Conservation (phyloP, 2,113 vertebrate species). For the Albula glossodonta region DNA sequence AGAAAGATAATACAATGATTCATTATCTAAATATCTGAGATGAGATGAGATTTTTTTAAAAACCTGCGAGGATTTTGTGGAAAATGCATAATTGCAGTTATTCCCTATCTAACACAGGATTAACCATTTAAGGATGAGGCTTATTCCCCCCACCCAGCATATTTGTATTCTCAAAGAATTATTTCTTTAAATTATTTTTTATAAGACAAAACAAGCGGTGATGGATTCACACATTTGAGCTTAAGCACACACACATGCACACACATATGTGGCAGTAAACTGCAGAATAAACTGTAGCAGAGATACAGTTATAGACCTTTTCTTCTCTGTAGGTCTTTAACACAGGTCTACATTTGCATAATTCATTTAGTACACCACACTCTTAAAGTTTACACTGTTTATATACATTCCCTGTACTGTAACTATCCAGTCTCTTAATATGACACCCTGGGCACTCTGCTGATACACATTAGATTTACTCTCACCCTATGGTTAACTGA, state of each 20-base stretch:
- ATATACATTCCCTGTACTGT: background rate
- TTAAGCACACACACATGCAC: conserved; percentile 2
- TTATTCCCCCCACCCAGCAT: conserved; percentile 72
- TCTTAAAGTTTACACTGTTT: background rate
- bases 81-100: background rate
- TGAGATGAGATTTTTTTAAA: background rate
- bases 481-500: no score
- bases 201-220: conserved; percentile 55
- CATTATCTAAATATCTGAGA: background rate
- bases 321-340: background rate
- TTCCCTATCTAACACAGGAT: background rate
- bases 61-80: background rate
- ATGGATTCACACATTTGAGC: background rate
- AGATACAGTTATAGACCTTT: background rate
- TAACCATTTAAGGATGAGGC: conserved; percentile 54
- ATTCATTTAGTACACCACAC: background rate
- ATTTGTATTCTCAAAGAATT: conserved; percentile 77
- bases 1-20: background rate
- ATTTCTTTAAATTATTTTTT: conserved; percentile 71
- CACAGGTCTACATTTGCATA: background rate
- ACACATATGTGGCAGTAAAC: background rate
- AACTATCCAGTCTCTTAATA: no score
- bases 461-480: background rate
- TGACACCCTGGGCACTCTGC: background rate
- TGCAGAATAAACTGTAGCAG: no score